Percentiles rank a stretch among this genome's conserved stretches.
Conservation (phyloP, 2,888 invertebrate species). For the Loripinus fragilis region DNA sequence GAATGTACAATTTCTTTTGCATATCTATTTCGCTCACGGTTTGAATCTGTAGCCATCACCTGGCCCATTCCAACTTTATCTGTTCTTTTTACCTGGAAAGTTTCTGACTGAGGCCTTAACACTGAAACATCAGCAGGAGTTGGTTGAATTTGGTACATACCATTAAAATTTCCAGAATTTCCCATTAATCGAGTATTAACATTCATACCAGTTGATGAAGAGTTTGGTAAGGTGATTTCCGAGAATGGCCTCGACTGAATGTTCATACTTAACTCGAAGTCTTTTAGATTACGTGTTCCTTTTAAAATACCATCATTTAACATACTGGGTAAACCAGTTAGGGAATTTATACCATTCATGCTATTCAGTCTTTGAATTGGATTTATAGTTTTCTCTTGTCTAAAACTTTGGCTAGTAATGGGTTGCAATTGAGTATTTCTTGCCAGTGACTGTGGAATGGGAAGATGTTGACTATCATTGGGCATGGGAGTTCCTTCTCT, state of each 20-base stretch:
- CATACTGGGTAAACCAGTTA: conserved; percentile 36
- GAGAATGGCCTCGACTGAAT: conserved; percentile 42
- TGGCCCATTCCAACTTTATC: conserved; percentile 55
- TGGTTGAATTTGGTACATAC: background rate
- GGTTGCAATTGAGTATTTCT: conserved; percentile 53
- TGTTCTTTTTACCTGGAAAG: conserved; percentile 30
- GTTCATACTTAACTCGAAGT: conserved; percentile 7
- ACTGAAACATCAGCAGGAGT: background rate
- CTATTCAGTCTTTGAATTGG: background rate
- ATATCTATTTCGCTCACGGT: conserved; percentile 46
- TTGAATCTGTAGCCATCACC: conserved; percentile 49
- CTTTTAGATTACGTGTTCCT: conserved; percentile 12
- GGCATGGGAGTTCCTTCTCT: conserved; percentile 25
- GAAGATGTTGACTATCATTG: conserved; percentile 20
- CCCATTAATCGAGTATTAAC: background rate
- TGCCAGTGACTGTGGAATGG: conserved; percentile 38
- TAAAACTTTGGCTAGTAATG: conserved; percentile 17
- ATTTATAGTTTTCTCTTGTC: background rate
- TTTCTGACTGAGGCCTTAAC: conserved; percentile 46
- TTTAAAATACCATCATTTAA: conserved; percentile 16
- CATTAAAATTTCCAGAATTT: background rate
- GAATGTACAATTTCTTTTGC: conserved; percentile 55
- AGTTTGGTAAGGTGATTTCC: conserved; percentile 38
- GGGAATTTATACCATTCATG: conserved; percentile 19
- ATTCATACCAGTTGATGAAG: background rate